Percentiles rank a stretch among this genome's conserved stretches.
Evolutionary conservation across 2,888 invertebrate species (phyloP).

Genomic region (Eilema caniola): DNA sequence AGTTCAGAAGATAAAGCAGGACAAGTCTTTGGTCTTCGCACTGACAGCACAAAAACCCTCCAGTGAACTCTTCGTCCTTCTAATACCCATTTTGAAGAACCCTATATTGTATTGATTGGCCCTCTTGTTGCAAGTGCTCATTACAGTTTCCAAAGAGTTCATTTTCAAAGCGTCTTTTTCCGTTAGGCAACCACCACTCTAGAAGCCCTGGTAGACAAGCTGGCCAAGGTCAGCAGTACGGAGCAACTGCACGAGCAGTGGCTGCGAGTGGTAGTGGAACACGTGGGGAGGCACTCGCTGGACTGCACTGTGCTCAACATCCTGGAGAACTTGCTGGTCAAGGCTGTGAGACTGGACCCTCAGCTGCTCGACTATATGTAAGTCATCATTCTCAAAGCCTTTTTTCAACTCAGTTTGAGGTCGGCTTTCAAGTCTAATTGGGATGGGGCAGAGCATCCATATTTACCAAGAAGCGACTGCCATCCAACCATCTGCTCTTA

Average conservation of each 20-base stretch:
- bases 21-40: no score
- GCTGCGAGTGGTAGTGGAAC: conserved; percentile 56
- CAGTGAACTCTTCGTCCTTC: no score
- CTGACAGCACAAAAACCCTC: no score
- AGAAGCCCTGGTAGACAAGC: conserved; percentile 60
- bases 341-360: conserved; percentile 57
- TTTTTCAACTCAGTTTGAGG: no score
- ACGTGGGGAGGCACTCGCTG: conserved; percentile 35
- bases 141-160: neutral
- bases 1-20: no score
- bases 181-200: conserved; percentile 65
- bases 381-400: conserved; percentile 48
- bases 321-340: conserved; percentile 63
- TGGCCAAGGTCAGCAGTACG: conserved; percentile 43
- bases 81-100: no score
- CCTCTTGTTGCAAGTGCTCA: no score
- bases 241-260: conserved; percentile 49
- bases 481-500: no score
- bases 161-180: neutral
- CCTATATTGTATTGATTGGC: no score
- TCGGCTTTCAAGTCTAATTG: no score
- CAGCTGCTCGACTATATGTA: conserved; percentile 64
- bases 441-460: no score
- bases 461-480: no score
- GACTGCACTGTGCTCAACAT: conserved; percentile 58